Base-by-base conservation (phyloP, 2,113 vertebrate species). In the Microcebus lehilahytsara region DNA sequence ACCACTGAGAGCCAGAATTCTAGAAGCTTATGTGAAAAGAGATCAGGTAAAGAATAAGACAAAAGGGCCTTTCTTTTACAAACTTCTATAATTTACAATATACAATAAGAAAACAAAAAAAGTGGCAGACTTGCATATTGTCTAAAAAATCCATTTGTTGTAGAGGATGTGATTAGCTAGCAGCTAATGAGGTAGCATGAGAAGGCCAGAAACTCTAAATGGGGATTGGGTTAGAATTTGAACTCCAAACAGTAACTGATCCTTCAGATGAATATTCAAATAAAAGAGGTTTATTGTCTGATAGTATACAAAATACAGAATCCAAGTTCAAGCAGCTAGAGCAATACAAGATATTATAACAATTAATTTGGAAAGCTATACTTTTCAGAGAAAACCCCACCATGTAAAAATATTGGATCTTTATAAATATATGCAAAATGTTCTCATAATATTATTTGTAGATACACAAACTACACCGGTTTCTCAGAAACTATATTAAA, bases 401-500 rank as follows among this genome's bases (percentile, higher is more conserved):
- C 94, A 93, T 75, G 46, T 56, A 84, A 96, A 97, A 85, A 78
- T 85, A 89, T 93, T 95, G 89, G 56, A 78, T 77, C 84, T 95
- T 96, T 75, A 20, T 49, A 95, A 94, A 93, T 89, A 91, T 20
- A 80, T 90, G 86, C n/a, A 75, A 94, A 89, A 84, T 93, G 79
- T 77, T 96, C 90, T 75, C 77, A 22, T 37, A 74, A 86, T 87
- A 40, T 77, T 97, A 97, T 97, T 97, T 96, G 85, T 94, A 92
- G 79, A 95, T 92, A 89, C 87, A 89, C 62, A 94, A 89, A 91
- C 94, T 92, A 87, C n/a, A 96, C 58, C 80, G 80, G 94, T 95
- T 75, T 79, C 56, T 46, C n/a, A 93, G 40, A 91, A 93, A 86
- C 22, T n/a, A 75, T 80, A 42, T 42, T 91, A 85, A 93, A 92